Evolutionary conservation across 2,797 vertebrate genomes (phyloP), one percentile per base, ranked within the genome.

Genomic region (Epinephelus coioides): DNA sequence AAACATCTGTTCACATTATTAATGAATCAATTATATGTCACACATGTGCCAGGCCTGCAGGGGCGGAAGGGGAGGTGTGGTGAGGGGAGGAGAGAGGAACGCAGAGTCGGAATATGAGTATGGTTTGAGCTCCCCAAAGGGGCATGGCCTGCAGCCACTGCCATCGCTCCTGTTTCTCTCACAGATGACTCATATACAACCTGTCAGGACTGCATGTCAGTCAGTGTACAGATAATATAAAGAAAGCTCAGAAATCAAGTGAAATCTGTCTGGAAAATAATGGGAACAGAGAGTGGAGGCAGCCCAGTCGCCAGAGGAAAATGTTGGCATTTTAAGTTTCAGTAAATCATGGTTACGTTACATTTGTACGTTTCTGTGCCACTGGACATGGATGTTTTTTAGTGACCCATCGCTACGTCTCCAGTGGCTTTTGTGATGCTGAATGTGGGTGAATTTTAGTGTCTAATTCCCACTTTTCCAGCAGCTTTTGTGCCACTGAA

Each of bases 1-100:
- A 87, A 95, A 95, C 94, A 95, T 94, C 95, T 95, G 94, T 82
- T 94, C 93, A 79, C 88, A 93, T 95, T 94, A 95, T 94, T 94
- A 94, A 95, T 94, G 92, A 95, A 94, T 95, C 91, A 94, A 91
- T 95, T 95, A 93, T 89, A 89, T 90, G 92, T 91, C 91, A 89
- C 95, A 92, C 88, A 88, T 92, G 91, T 91, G 93, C 86, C 88
- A 92, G 86, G 89, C 89, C 91, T 90, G 82, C 71, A 82, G 89
- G 86, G 85, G 63, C 55, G 8, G 44, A 71, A 59, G 78, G 57
- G 72, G 68, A 53, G 55, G 27, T 4, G 61, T 6, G 61, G 44
- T 0, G 38, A n/a, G 62, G 62, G 70, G 65, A 50, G 64, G 79
- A 3, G 67, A 65, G 73, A 62, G 61, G 73, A 54, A 55, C 14